Base-by-base conservation (phyloP, 2,888 invertebrate species). In the Xylocampa areola region DNA sequence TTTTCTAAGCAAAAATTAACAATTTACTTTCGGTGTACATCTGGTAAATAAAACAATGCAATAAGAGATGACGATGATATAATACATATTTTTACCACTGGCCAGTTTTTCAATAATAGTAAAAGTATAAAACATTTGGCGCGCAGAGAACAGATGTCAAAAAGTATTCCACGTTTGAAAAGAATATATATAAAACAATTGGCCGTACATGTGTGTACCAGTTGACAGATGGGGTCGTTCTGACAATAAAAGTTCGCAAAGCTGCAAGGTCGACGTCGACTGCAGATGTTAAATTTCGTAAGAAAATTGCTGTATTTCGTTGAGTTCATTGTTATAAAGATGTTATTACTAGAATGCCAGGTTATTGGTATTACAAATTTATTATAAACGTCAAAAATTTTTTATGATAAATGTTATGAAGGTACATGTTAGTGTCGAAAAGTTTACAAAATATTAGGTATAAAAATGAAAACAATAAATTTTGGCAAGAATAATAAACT, bases 1-100 rank as follows among this genome's bases (percentile, higher is more conserved):
- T 71, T 45, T 40, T 52, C 58, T 76, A 85, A 81, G 86, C 86
- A 82, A 81, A 86, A 77, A 62, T 61, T 37, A 50, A 41, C 14
- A 52, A 41, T 0, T 19, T 33, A 27, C 32, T 30, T 30, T 14
- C 21, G n/a, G 14, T 11, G n/a, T 37, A 37, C 36, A 48, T 48
- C 40, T 39, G 41, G 14, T n/a, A 32, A 35, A 43, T 6, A 13
- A 30, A 10, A 11, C 23, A 0, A 16, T 27, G 29, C 0, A 27
- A 19, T n/a, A 6, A 8, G 10, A 21, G 5, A 21, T 5, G 5
- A 4, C 5, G 2, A 21, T 21, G 21, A 39, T 19, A 19, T n/a
- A 7, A 16, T 21, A 36, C 14, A 29, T 6, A 62, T 45, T 70
- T 60, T 32, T 52, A 43, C 25, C 16, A 60, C 27, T 50, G 36